A percentile compares a stretch with the other conserved stretches of the same genome.
Conservation (phyloP, 92 coral and sea anemone genomes). For the Paramuricea clavata region DNA sequence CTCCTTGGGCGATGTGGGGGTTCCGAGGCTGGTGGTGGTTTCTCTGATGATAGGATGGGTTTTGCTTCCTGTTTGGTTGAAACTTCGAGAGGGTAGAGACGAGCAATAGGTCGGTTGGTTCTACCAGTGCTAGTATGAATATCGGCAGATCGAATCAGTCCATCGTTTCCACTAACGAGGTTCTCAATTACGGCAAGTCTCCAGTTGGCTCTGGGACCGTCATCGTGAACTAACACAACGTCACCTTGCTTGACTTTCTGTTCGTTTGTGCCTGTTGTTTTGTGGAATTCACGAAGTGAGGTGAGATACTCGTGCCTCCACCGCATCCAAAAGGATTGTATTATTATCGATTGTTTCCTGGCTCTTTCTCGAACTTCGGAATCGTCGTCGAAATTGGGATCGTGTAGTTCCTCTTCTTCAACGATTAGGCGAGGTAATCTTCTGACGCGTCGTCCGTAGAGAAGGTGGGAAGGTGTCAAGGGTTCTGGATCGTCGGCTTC, state of each 20-base stretch:
- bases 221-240: constrained; percentile 59
- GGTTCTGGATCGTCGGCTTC: constrained; percentile 29
- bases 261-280: constrained; percentile 46
- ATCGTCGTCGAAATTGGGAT: not conserved
- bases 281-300: constrained; percentile 46
- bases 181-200: too few species aligned
- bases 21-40: too few species aligned
- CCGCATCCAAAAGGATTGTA: not conserved
- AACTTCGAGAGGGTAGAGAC: not conserved
- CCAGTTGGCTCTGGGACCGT: constrained; percentile 51
- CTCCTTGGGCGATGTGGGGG: too few species aligned
- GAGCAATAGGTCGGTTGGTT: constrained; percentile 50
- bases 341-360: too few species aligned
- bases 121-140: constrained; percentile 57
- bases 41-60: too few species aligned
- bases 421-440: not conserved
- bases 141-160: constrained; percentile 56
- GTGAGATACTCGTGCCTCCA: not conserved
- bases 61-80: too few species aligned
- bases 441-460: constrained; percentile 8
- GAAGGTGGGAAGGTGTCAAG: constrained; percentile 37
- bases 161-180: too few species aligned
- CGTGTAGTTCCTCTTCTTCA: not conserved
- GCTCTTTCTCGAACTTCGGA: not conserved
- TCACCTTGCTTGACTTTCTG: constrained; percentile 50